Evolutionary conservation across 2,888 invertebrate species (phyloP).

Genomic region (Agrilus mali): DNA sequence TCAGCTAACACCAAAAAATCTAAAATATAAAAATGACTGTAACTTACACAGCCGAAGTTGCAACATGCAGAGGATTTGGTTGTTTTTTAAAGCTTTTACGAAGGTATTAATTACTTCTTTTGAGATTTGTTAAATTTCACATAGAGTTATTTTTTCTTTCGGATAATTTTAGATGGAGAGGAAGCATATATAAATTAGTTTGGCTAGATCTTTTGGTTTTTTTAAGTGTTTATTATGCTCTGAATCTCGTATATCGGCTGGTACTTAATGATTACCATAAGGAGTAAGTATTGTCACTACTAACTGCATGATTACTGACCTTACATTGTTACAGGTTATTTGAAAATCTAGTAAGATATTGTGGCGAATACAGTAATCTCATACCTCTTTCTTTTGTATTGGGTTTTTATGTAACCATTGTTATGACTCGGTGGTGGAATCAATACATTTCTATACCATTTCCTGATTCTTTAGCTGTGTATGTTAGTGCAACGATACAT

Average conservation of each 20-base stretch:
- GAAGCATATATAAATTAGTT: constrained; percentile 88
- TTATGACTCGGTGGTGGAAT: constrained; percentile 88
- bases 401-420: constrained; percentile 87
- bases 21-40: constrained; percentile 54
- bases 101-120: constrained; percentile 39
- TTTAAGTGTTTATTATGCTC: constrained; percentile 60
- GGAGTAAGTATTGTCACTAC: constrained; percentile 39
- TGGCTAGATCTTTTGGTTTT: constrained; percentile 82
- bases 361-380: constrained; percentile 72
- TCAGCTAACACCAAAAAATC: too few relatives aligned
- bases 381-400: constrained; percentile 88
- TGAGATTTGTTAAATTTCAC: constrained; percentile 20
- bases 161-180: constrained; percentile 68
- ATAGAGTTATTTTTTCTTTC: constrained; percentile 4
- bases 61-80: constrained; percentile 74
- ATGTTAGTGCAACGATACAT: constrained; percentile 71
- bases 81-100: constrained; percentile 75
- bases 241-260: constrained; percentile 68
- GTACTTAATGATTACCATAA: constrained; percentile 53
- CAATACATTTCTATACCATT: constrained; percentile 74
- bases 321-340: constrained; percentile 48
- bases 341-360: constrained; percentile 72
- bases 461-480: constrained; percentile 80
- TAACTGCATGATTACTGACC: neutral
- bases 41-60: constrained; percentile 75